phyloP scores from a whole-genome alignment of 2,113 vertebrate species.

The Camelus bactrianus region DNA sequence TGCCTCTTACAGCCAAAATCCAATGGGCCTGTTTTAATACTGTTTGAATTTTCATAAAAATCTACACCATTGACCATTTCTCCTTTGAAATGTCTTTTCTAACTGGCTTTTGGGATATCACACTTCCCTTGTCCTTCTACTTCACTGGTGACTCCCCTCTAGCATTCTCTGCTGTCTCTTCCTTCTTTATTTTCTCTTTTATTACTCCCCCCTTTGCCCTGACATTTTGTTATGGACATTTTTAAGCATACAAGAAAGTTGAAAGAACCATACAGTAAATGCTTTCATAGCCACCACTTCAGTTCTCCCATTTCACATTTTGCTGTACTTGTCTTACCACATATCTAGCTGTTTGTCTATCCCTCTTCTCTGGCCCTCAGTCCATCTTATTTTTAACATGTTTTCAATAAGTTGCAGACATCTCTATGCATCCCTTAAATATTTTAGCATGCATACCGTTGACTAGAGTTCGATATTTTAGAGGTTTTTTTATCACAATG shows the following conservation, averaged over 20 bases:
- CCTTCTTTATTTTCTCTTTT: constrained; percentile 5
- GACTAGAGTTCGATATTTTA: constrained; percentile 23
- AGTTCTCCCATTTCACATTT: background rate
- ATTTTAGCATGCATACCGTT: background rate
- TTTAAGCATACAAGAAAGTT: constrained; percentile 32
- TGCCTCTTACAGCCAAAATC: background rate
- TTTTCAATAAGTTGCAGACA: constrained; percentile 27
- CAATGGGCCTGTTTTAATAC: background rate
- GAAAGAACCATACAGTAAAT: background rate
- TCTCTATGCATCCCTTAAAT: background rate
- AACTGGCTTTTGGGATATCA: background rate
- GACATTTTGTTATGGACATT: constrained; percentile 12
- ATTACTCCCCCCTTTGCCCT: background rate
- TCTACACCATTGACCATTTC: background rate
- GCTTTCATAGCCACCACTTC: background rate
- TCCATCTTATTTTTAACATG: constrained; percentile 38
- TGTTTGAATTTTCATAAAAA: constrained; percentile 3
- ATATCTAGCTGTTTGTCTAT: background rate
- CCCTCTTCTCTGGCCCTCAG: background rate
- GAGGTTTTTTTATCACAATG: background rate
- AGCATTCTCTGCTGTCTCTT: background rate
- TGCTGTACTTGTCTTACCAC: background rate
- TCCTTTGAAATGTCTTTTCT: constrained; percentile 7
- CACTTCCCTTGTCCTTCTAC: background rate
- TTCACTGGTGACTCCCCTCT: background rate